A percentile compares a stretch with the other conserved stretches of the same genome.
Evolutionary conservation across 2,888 invertebrate genomes (phyloP).

Genomic region (Rhogogaster chlorosoma): DNA sequence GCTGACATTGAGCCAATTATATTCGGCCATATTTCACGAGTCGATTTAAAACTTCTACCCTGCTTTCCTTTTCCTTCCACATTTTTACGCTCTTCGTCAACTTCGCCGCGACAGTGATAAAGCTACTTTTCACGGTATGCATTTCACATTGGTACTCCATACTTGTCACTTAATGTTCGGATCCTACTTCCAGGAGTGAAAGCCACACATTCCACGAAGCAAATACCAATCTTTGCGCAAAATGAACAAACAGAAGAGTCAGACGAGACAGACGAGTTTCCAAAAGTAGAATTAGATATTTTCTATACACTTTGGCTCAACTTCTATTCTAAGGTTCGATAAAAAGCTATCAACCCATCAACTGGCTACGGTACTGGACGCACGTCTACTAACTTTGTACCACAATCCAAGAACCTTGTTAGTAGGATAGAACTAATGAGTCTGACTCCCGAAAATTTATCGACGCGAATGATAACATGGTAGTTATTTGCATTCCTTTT

Average conservation of each 20-base stretch:
- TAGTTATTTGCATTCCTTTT: background rate
- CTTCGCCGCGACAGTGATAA: background rate
- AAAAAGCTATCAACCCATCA: background rate
- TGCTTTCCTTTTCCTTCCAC: background rate
- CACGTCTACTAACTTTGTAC: background rate
- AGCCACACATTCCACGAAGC: background rate
- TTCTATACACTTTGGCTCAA: background rate
- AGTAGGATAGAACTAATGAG: background rate
- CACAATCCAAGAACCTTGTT: background rate
- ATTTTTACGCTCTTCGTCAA: background rate
- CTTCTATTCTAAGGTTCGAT: background rate
- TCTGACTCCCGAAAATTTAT: background rate
- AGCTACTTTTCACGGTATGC: background rate
- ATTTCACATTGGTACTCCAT: slow-evolving; percentile 8
- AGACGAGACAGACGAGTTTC: background rate
- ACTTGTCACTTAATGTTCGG: slow-evolving; percentile 11
- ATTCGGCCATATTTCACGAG: background rate
- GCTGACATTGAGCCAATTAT: background rate
- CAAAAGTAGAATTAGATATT: background rate
- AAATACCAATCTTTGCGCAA: background rate
- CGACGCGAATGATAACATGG: background rate
- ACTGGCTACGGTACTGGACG: background rate
- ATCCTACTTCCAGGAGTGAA: background rate
- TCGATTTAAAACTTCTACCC: background rate
- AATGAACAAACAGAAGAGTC: background rate